Evolutionary conservation across 2,113 vertebrate species (phyloP).

Genomic region (Toxostoma redivivum): DNA sequence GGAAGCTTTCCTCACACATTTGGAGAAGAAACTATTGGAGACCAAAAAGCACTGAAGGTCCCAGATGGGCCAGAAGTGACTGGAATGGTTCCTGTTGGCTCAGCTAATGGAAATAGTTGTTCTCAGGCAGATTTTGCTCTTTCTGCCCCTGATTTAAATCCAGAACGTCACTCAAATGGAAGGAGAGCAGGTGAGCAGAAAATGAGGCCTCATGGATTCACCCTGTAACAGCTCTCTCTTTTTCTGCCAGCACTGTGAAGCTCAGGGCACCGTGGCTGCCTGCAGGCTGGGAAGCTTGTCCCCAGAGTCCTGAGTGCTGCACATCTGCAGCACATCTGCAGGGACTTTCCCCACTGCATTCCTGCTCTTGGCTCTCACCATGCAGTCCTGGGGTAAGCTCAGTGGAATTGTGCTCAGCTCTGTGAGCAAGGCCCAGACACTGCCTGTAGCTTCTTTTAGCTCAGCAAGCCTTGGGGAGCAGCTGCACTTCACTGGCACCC

Average conservation of each 20-base stretch:
- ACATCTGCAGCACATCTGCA: neutral
- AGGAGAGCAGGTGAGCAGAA: neutral
- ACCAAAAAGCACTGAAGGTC: neutral
- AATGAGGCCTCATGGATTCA: neutral
- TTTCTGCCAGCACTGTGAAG: neutral
- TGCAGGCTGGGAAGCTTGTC: neutral
- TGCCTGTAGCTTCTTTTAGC: neutral
- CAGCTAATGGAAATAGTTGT: neutral
- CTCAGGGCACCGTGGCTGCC: neutral
- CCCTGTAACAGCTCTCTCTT: neutral
- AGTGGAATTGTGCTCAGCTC: neutral
- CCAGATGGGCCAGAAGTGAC: neutral
- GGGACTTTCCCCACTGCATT: accelerated
- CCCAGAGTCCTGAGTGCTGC: neutral
- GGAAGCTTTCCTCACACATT: neutral
- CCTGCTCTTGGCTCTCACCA: neutral
- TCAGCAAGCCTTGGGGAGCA: neutral
- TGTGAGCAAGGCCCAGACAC: neutral
- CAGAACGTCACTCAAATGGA: neutral
- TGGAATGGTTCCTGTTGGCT: neutral
- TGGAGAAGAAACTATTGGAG: neutral
- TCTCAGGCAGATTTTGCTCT: neutral
- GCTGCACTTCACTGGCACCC: neutral
- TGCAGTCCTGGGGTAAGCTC: neutral
- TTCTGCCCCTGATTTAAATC: neutral